Base-by-base conservation (phyloP, 2,888 invertebrate species). In the Drosophila cognata region DNA sequence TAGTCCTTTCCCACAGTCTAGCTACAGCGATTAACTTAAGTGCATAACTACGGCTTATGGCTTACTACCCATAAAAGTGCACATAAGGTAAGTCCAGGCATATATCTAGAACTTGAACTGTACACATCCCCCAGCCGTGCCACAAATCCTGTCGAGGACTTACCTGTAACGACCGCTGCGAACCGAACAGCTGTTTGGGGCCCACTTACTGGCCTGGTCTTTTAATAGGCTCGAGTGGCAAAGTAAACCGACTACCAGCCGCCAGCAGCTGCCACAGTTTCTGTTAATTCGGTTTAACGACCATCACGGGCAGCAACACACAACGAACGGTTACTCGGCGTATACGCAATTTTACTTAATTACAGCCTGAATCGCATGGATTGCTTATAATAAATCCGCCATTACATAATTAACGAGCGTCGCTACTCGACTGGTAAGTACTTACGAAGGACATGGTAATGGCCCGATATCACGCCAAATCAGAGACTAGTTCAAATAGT, bases 211-310 rank as follows among this genome's bases (percentile, higher is more conserved):
- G 18, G n/a, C n/a, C 53, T 28, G 28, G 53, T 35, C 56, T 53
- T 55, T 75, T 57, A 46, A 71, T 50, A 43, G 56, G 56, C 62
- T 36, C 58, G 52, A 51, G 31, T 46, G 31, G 46, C 21, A n/a
- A 25, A 46, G 25, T 25, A 46, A 57, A 31, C 43, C 11, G 5
- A 43, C 29, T 21, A n/a, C n/a, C 25, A 60, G 50, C 56, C 35
- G 13, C 16, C 46, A 41, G 35, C 53, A 62, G 62, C 60, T 63
- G 50, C 41, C 56, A 43, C 36, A 25, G 46, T 41, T 53, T 43
- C 72, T 36, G 55, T 52, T 50, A 79, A 65, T 51, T 82, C 72
- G 71, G 52, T 63, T 71, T 80, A 80, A 86, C 81, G 77, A 68
- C 69, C 69, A 68, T 71, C 71, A 66, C 55, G 65, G 51, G 75